Evolutionary conservation across 2,888 invertebrate species (phyloP), one percentile per base, ranked within the genome.

Genomic region (Andrena marginata): DNA sequence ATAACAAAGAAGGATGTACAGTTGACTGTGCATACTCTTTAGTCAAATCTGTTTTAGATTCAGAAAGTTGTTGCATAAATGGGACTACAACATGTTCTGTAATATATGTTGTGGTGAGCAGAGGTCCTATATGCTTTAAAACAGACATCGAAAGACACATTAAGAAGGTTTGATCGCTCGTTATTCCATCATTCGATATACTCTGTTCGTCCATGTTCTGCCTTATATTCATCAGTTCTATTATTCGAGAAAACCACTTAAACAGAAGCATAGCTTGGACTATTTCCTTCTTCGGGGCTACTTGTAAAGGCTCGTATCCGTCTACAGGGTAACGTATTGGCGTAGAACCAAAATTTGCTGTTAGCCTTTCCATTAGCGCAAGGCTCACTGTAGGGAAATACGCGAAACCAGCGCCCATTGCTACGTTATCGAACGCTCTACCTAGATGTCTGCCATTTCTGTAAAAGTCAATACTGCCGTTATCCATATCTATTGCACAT

Each of bases 311-410:
- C n/a, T 95, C 94, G 91, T 95, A 97, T 0, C 96, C 96, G 1
- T 95, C 94, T 4, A 97, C 94, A 0, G 97, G 97, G 92, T 97
- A 97, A 62, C 96, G 96, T 84, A 95, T 93, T 0, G 96, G 97
- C 1, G 95, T 95, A 42, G 95, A 95, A 60, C 98, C 98, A 92
- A 98, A 98, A 93, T 98, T 98, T 0, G 97, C 97, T 77, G 96
- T 96, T 0, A 98, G 93, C 86, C 96, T 96, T 92, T 98, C 97
- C 63, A 96, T 96, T 92, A 96, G 96, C 0, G 97, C 97, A 49
- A 98, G 92, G 23, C 97, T 97, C 0, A 97, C 96, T 0, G 97
- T 97, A 0, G 98, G 97, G 92, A 97, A 97, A 91, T 97, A 97
- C 0, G 97, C 97, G 1, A 97, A 94, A 0, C 97, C 97, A 0